These are phyloP conservation scores for Cotesia typhae DNA, from an alignment of 1,140 invertebrate species.

Conservation along the genomic window DNA sequence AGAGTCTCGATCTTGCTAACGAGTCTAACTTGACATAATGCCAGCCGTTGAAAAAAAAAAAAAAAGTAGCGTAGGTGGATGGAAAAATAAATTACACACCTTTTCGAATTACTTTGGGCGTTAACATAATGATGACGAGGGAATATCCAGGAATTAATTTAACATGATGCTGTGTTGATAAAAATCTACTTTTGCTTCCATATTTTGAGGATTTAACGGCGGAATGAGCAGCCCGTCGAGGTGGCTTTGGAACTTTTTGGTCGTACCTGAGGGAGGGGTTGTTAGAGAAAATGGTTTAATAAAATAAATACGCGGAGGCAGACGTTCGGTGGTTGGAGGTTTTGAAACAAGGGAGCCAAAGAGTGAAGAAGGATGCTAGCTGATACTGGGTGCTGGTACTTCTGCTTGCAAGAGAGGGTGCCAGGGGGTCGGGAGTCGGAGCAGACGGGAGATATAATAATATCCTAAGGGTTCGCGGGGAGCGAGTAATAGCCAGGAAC, in stretches of 20 bases:
- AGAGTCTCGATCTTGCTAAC: conserved; percentile 58
- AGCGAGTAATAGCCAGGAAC: conserved; percentile 66
- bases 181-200: neutral
- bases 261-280: neutral
- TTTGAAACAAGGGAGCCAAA: conserved; percentile 15
- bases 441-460: conserved; percentile 66
- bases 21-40: conserved; percentile 66
- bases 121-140: neutral
- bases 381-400: conserved; percentile 8
- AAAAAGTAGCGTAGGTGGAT: conserved; percentile 48
- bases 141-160: too few relatives aligned
- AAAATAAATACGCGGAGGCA: conserved; percentile 62
- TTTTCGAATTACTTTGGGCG: neutral
- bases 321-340: conserved; percentile 7
- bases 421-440: conserved; percentile 32
- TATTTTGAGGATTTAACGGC: conserved; percentile 24
- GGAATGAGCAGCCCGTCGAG: conserved; percentile 12
- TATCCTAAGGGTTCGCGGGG: conserved; percentile 62
- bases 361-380: conserved; percentile 29
- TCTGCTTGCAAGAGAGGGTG: conserved; percentile 18
- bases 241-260: conserved; percentile 27
- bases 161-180: neutral
- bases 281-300: conserved; percentile 59
- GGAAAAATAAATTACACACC: too few relatives aligned
- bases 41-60: conserved; percentile 60